These are phyloP conservation scores for Nanorana parkeri DNA, from an alignment of 2,113 vertebrate genomes.

Conservation along the genomic window DNA sequence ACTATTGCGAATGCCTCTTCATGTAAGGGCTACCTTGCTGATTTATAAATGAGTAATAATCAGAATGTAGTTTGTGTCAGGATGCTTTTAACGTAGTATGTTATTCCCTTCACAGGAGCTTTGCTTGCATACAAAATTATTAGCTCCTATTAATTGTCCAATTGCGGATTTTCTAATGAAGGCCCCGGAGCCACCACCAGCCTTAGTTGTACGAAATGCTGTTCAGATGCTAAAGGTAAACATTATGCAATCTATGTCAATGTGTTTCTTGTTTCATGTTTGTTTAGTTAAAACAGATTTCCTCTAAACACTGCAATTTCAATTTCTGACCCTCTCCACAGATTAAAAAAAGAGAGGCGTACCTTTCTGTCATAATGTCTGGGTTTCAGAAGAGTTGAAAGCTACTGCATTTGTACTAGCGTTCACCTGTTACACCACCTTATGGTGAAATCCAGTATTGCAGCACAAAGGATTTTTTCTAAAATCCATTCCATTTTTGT, in stretches of 20 bases:
- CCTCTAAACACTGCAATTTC: too few species aligned
- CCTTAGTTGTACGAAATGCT: slow-evolving; percentile 84
- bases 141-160: slow-evolving; percentile 83
- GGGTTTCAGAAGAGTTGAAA: too few species aligned
- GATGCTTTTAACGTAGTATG: not conserved
- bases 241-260: slow-evolving; percentile 26
- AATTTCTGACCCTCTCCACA: too few species aligned
- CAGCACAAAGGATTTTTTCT: too few species aligned
- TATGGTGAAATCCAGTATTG: too few species aligned
- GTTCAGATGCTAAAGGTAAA: slow-evolving; percentile 93
- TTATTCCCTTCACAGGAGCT: slow-evolving; percentile 76
- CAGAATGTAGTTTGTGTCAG: not conserved
- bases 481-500: too few species aligned
- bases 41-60: not conserved
- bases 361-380: too few species aligned
- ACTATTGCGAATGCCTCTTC: slow-evolving; percentile 91
- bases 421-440: too few species aligned
- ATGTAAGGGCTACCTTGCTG: slow-evolving; percentile 75
- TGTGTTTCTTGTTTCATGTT: slow-evolving; percentile 31
- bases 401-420: too few species aligned
- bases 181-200: slow-evolving; percentile 91
- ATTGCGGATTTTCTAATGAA: slow-evolving; percentile 90
- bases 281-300: too few species aligned
- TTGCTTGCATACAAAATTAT: slow-evolving; percentile 93
- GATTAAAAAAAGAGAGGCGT: too few species aligned